Evolutionary conservation across 35 echinoderm and acorn worm genomes (phyloP).

Genomic region (Amphiura filiformis): DNA sequence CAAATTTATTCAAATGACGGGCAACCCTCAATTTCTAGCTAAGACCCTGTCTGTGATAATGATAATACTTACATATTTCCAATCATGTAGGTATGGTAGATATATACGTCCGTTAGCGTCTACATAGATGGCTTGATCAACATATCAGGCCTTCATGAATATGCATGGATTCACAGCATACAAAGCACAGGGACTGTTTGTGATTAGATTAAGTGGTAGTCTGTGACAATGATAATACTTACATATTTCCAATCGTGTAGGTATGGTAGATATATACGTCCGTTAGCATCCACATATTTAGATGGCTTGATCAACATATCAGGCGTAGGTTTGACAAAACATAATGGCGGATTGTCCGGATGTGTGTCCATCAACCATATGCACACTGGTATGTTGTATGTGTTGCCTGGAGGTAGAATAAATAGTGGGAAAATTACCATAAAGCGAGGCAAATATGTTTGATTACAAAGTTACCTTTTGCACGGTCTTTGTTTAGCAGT

Average conservation of each 20-base stretch:
- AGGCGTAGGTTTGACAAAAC: constrained; percentile 79
- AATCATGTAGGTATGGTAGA: constrained; percentile 93
- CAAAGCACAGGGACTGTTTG: too few relatives aligned
- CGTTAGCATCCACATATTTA: constrained; percentile 82
- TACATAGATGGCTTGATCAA: constrained; percentile 85
- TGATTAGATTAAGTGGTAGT: too few relatives aligned
- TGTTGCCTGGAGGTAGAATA: constrained; percentile 43
- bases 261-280: constrained; percentile 84
- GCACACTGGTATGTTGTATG: constrained; percentile 91
- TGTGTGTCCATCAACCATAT: constrained; percentile 91
- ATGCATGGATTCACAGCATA: too few relatives aligned
- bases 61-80: constrained; percentile 81
- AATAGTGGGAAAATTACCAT: background rate
- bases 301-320: constrained; percentile 93
- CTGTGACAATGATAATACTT: constrained; percentile 40
- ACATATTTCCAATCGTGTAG: constrained; percentile 98
- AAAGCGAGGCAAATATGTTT: background rate
- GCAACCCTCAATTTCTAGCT: too few relatives aligned
- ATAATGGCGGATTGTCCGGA: constrained; percentile 88
- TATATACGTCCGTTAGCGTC: constrained; percentile 86
- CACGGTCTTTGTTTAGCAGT: too few relatives aligned
- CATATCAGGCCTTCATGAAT: too few relatives aligned
- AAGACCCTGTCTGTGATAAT: too few relatives aligned
- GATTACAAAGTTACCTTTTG: background rate
- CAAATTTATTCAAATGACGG: too few relatives aligned